Conservation (phyloP, 2,113 vertebrate species). For the Spilogale gracilis region DNA sequence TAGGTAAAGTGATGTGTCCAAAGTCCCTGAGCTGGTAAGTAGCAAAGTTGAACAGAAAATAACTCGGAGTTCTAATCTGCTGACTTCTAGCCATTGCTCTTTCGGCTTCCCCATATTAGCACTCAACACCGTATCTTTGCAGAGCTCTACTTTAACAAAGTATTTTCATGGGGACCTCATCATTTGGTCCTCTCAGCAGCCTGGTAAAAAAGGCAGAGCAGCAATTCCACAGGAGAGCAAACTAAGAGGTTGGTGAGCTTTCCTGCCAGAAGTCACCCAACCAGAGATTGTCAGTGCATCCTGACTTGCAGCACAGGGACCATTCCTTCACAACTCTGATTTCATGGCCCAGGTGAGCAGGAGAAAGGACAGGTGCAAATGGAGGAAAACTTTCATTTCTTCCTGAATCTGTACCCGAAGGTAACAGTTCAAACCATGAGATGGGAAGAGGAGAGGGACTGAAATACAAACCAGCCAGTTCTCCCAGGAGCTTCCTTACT, state of each 20-base stretch:
- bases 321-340: background rate
- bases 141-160: constrained; percentile 33
- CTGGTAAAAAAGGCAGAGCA: background rate
- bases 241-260: background rate
- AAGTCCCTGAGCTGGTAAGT: background rate
- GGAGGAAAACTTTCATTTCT: background rate
- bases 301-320: background rate
- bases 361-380: background rate
- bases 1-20: background rate
- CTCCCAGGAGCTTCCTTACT: background rate
- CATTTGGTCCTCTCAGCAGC: background rate
- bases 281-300: background rate
- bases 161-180: background rate
- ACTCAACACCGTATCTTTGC: constrained; percentile 5
- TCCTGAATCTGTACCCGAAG: background rate
- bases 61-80: background rate
- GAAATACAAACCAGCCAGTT: background rate
- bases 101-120: background rate
- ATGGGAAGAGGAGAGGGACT: background rate
- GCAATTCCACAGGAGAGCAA: constrained; percentile 1
- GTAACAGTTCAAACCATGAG: background rate
- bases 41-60: constrained; percentile 17
- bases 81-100: background rate
- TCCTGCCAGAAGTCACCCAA: background rate
- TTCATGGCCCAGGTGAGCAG: background rate